These are phyloP conservation scores for Sceliomorpha sp. DNA, from an alignment of 2,888 invertebrate species.

Conservation along the genomic window DNA sequence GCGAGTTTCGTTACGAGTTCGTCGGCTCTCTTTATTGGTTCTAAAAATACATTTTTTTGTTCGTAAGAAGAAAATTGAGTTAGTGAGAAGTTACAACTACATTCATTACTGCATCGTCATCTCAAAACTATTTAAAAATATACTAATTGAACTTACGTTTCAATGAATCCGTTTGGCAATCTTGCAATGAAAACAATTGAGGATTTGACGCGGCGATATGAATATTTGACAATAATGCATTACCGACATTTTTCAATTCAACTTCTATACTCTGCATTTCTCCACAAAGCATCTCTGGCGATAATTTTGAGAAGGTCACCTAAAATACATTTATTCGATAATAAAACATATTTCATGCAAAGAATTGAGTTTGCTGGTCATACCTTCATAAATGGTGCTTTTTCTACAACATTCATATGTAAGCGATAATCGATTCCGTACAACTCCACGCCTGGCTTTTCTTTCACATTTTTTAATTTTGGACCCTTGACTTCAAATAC, in stretches of 20 bases:
- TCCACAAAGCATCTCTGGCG: slow-evolving; percentile 86
- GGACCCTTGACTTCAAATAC: slow-evolving; percentile 82
- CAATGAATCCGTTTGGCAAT: slow-evolving; percentile 51
- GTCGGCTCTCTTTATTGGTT: slow-evolving; percentile 76
- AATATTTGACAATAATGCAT: slow-evolving; percentile 84
- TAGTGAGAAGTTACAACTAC: no score
- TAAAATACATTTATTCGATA: slow-evolving; percentile 68
- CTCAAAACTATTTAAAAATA: no score
- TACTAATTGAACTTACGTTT: slow-evolving; percentile 35
- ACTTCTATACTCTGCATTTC: slow-evolving; percentile 87
- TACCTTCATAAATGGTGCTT: slow-evolving; percentile 92
- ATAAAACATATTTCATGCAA: no score
- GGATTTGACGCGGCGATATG: slow-evolving; percentile 87
- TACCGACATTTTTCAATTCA: slow-evolving; percentile 86
- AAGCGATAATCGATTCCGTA: slow-evolving; percentile 86
- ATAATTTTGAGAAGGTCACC: slow-evolving; percentile 87
- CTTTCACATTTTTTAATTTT: slow-evolving; percentile 82
- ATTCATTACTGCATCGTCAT: no score
- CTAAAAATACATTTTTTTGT: slow-evolving; percentile 53
- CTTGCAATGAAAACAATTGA: slow-evolving; percentile 83
- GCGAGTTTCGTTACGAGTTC: slow-evolving; percentile 79
- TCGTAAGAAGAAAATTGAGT: not conserved
- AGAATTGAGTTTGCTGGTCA: no score
- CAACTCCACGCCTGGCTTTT: slow-evolving; percentile 80
- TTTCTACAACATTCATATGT: slow-evolving; percentile 87